phyloP scores from a whole-genome alignment of 2,113 vertebrate species.

The Cephalopholis sonnerati region DNA sequence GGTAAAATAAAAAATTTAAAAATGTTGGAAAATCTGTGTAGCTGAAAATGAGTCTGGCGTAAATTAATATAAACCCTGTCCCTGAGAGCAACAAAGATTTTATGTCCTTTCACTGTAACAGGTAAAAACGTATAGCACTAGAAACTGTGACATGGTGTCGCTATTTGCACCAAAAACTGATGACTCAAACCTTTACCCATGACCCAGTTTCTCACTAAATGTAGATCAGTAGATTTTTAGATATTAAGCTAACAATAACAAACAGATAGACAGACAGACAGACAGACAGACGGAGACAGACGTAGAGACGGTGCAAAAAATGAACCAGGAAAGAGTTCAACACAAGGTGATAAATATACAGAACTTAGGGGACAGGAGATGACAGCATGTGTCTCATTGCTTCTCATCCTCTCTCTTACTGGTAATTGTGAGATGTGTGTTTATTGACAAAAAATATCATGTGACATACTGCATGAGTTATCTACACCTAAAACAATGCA shows the following conservation, averaged over 20 bases:
- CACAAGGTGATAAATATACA: not conserved
- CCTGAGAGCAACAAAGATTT: not conserved
- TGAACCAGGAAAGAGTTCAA: not conserved
- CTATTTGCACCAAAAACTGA: too few species aligned
- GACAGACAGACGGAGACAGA: too few species aligned
- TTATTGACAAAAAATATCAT: slow-evolving; percentile 5
- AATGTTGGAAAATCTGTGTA: not conserved
- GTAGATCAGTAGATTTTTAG: not conserved
- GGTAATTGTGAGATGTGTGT: not conserved
- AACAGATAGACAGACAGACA: too few species aligned
- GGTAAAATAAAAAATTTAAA: not conserved
- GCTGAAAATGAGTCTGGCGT: not conserved
- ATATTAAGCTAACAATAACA: not conserved
- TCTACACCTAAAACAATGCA: not conserved
- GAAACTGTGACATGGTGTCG: not conserved
- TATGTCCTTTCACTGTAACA: not conserved
- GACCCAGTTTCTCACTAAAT: not conserved
- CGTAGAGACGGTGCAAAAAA: not conserved
- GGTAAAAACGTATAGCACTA: not conserved
- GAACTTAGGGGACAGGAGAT: not conserved
- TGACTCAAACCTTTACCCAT: not conserved
- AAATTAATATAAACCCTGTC: too few species aligned
- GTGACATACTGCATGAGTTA: not conserved
- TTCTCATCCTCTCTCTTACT: not conserved
- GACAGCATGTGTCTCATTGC: not conserved